Evolutionary conservation across 2,888 invertebrate species (phyloP), one percentile per base, ranked within the genome.

Genomic region (Sarcophaga rosellei): DNA sequence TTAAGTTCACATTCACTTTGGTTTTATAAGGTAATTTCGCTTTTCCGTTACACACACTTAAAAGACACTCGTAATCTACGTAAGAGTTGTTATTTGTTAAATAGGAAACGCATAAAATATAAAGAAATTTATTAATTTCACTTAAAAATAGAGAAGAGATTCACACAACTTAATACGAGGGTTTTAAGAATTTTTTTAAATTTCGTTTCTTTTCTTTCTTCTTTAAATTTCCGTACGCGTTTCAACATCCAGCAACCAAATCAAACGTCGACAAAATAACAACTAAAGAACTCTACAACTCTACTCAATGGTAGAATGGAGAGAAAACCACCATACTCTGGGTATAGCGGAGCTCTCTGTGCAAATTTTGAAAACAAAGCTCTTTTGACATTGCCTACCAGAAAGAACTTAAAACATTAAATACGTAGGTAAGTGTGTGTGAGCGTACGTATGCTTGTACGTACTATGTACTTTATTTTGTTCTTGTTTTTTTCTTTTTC

Each of bases 221-320:
- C 5, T 17, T 53, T 53, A 15, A 53, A 53, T 15, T 53, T 17
- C 12, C 44, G 76, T 69, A 75, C 74, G 75, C 61, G 73, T 73
- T 78, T 23, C 59, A 35, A 0, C 12, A 11, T 66, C 35, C 12
- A 65, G 61, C 53, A 69, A 84, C 77, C 75, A 66, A 70, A 21
- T 70, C 59, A 23, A 86, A 81, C 61, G 78, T 66, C 81, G 81
- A 79, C 75, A 59, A 81, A 86, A 63, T 75, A 76, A 72, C 79
- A 82, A 87, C 85, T 84, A 74, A 77, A 77, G n/a, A 20, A 20
- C 21, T 61, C 21, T 45, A 69, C 62, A 77, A 77, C 75, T 65
- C 82, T 35, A 73, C 70, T 74, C 61, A 66, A 61, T 57, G 76
- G 15, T 72, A 47, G 17, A 61, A 70, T 53, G 53, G 10, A 17